Percentiles rank a stretch among this genome's conserved stretches.
phyloP scores from a whole-genome alignment of 2,113 vertebrate genomes.

The Circaetus gallicus region DNA sequence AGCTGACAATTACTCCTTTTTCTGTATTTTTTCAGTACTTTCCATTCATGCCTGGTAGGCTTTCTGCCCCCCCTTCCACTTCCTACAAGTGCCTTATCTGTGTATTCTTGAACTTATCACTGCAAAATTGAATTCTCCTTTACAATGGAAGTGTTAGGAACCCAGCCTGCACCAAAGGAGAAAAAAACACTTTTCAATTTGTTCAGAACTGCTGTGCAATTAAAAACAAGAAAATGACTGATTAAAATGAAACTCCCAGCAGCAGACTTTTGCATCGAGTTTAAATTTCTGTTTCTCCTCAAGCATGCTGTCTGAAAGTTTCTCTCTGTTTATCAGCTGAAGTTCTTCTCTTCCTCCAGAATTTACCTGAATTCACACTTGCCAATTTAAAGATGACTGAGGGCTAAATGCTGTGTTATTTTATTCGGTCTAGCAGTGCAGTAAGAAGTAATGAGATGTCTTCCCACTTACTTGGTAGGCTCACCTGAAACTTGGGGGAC shows the following conservation, averaged over 20 bases:
- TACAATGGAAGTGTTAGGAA: not conserved
- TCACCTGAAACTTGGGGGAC: not conserved
- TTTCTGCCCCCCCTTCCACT: not conserved
- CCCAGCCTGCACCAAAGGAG: not conserved
- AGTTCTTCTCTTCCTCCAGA: not conserved
- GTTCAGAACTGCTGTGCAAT: slow-evolving; percentile 32
- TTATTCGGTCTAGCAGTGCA: not conserved
- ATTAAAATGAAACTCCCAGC: slow-evolving; percentile 24
- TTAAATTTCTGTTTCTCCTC: slow-evolving; percentile 9
- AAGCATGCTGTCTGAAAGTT: not conserved
- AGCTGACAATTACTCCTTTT: not conserved
- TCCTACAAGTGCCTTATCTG: not conserved
- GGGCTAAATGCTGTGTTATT: not conserved
- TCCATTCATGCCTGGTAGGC: not conserved
- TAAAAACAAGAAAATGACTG: slow-evolving; percentile 31
- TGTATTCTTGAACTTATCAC: slow-evolving; percentile 7
- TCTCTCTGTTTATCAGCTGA: not conserved
- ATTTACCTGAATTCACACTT: not conserved
- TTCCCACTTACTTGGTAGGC: not conserved
- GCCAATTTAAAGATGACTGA: not conserved
- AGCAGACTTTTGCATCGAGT: not conserved
- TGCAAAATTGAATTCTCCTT: slow-evolving; percentile 19
- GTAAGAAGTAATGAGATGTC: not conserved
- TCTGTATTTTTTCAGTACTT: not conserved
- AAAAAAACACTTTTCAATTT: slow-evolving; percentile 28